These are phyloP conservation scores for Cyanoramphus novaezelandiae DNA, from an alignment of 2,113 vertebrate genomes.

Conservation along the genomic window DNA sequence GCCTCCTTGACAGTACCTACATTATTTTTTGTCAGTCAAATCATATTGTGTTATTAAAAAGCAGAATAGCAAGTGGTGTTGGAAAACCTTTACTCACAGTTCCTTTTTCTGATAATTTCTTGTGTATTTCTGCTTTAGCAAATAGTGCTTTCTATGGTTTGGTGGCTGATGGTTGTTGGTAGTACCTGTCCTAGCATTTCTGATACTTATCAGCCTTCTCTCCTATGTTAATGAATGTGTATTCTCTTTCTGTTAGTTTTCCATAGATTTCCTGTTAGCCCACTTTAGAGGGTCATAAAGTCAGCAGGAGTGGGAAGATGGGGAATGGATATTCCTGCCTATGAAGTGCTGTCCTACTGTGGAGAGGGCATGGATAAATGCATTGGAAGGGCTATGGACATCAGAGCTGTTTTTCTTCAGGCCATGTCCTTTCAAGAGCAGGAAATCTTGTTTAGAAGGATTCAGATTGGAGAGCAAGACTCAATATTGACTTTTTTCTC, in stretches of 20 bases:
- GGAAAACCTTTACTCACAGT: not conserved
- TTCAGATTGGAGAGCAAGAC: not conserved
- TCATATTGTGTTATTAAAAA: not conserved
- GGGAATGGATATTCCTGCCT: not conserved
- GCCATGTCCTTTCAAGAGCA: rapidly evolving
- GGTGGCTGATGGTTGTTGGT: not conserved
- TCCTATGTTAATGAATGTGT: rapidly evolving
- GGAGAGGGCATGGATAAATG: not conserved
- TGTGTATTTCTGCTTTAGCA: not conserved
- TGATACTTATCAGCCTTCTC: not conserved
- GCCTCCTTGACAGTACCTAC: not conserved
- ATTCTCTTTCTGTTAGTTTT: not conserved
- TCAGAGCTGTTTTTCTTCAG: not conserved
- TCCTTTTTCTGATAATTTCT: not conserved
- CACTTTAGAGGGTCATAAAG: not conserved
- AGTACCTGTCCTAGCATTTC: not conserved
- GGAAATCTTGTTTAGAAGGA: not conserved
- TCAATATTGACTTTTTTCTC: not conserved
- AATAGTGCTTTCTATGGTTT: not conserved
- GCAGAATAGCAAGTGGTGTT: not conserved
- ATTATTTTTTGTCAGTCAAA: slow-evolving; percentile 9
- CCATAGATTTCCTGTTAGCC: not conserved
- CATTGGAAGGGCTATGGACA: too few relatives aligned
- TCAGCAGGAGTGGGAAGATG: not conserved
- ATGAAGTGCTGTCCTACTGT: not conserved